phyloP scores from a whole-genome alignment of 2,888 invertebrate species.

The Frankliniella intonsa region DNA sequence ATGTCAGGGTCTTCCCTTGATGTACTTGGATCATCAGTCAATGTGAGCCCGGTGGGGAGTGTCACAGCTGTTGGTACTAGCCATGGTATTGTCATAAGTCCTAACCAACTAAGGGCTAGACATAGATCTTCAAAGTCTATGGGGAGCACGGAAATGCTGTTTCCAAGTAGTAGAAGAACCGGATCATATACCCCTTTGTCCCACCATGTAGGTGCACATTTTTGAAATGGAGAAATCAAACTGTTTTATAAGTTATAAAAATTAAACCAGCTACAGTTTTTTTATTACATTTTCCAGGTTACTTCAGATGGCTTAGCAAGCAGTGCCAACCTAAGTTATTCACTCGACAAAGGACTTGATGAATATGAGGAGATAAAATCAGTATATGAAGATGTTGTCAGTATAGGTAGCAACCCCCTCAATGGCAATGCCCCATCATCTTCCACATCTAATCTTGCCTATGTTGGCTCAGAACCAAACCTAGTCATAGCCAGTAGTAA shows the following conservation, averaged over 20 bases:
- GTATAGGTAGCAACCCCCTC: not conserved
- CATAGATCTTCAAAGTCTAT: not conserved
- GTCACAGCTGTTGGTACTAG: not conserved
- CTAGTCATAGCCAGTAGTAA: not conserved
- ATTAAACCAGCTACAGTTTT: not conserved
- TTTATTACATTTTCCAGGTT: not conserved
- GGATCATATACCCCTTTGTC: not conserved
- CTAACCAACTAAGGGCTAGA: not conserved
- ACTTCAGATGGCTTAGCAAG: not conserved
- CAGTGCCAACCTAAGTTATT: constrained; percentile 34
- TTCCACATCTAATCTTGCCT: not conserved
- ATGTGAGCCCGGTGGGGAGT: not conserved
- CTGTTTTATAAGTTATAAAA: not conserved
- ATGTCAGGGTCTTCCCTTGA: not conserved
- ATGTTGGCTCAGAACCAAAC: constrained; percentile 30
- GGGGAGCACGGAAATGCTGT: not conserved
- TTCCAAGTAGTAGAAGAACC: not conserved
- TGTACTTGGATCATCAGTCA: not conserved
- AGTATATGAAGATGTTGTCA: not conserved
- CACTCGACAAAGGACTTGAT: constrained; percentile 36
- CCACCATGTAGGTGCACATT: not conserved
- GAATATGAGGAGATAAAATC: constrained; percentile 32
- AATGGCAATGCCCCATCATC: not conserved
- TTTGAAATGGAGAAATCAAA: not conserved
- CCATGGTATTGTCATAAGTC: not conserved